Evolutionary conservation across 2,888 invertebrate species (phyloP), one percentile per base, ranked within the genome.

Genomic region (Watsonalla binaria): DNA sequence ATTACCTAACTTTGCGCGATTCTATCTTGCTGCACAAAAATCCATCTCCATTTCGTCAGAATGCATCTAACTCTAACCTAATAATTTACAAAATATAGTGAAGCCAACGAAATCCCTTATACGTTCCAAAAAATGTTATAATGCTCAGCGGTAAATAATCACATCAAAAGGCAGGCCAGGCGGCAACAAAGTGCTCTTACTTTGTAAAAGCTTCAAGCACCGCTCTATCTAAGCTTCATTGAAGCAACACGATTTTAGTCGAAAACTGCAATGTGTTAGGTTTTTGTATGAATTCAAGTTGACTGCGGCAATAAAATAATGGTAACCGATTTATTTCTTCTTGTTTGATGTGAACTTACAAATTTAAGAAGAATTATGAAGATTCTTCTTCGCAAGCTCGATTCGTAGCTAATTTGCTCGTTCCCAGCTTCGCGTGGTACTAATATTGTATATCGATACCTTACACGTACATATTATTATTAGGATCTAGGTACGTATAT

Each of bases 401-500:
- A 24, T 24, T 24, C 24, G 24, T 24, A 24, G 24, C 2, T 24
- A 24, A 24, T 24, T 24, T 24, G 1, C 24, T 24, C 24, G 24
- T 24, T 24, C 24, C 24, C 24, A 24, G 4, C 24, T 24, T 24
- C 2, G 24, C 4, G 24, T 24, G 1, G 24, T 24, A 24, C 24
- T 24, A 2, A 24, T 24, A 42, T 42, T 11, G 11, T 5, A 5
- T 42, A 11, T 42, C 5, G 5, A 5, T 11, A 4, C 42, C 6
- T 24, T 11, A 42, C 2, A 42, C 5, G 9, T 42, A 42, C 42
- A 42, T 42, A 11, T 11, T 11, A 5, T 42, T 11, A 11, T 42
- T 0, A 5, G 42, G 6, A 37, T 37, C 9, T 67, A 63, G 56
- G 56, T 64, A 66, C 56, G 52, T 57, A 63, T 62, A 64, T 63